Evolutionary conservation across 2,888 invertebrate species (phyloP).

Genomic region (Macropis europaea): DNA sequence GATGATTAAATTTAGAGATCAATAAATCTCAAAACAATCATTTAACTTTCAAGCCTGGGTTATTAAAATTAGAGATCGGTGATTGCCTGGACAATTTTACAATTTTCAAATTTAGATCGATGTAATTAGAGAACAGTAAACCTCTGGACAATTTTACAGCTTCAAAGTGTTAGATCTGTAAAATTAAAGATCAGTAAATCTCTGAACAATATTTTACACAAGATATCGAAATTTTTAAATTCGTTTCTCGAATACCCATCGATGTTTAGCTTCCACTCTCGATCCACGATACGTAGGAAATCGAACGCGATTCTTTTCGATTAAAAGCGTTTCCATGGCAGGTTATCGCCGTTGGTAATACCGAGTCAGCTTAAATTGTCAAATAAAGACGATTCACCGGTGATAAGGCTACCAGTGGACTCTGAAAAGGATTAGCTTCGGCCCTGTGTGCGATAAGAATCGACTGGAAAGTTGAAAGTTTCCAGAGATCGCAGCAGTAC

Average conservation of each 20-base stretch:
- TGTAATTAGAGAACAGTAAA: too few species aligned
- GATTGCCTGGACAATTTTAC: too few species aligned
- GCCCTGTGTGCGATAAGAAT: background rate
- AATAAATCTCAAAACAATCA: too few species aligned
- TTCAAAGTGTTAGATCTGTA: too few species aligned
- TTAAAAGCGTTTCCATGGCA: background rate
- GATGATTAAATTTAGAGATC: too few species aligned
- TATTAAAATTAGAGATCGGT: too few species aligned
- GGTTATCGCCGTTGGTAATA: constrained; percentile 10
- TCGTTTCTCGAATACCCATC: background rate
- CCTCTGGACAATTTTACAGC: too few species aligned
- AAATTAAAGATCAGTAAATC: too few species aligned
- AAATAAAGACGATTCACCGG: constrained; percentile 8
- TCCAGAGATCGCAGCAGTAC: background rate
- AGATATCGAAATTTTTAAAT: background rate
- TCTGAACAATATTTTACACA: background rate
- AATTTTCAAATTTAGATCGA: too few species aligned
- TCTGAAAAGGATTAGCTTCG: constrained; percentile 7
- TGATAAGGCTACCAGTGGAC: constrained; percentile 16
- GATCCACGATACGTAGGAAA: background rate
- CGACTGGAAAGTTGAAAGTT: background rate
- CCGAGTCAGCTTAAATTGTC: constrained; percentile 19
- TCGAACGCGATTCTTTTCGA: constrained; percentile 14
- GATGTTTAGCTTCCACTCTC: constrained; percentile 1
- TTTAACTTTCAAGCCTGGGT: too few species aligned